Conservation (phyloP, 1,140 invertebrate genomes). For the Dufourea novaeangliae region DNA sequence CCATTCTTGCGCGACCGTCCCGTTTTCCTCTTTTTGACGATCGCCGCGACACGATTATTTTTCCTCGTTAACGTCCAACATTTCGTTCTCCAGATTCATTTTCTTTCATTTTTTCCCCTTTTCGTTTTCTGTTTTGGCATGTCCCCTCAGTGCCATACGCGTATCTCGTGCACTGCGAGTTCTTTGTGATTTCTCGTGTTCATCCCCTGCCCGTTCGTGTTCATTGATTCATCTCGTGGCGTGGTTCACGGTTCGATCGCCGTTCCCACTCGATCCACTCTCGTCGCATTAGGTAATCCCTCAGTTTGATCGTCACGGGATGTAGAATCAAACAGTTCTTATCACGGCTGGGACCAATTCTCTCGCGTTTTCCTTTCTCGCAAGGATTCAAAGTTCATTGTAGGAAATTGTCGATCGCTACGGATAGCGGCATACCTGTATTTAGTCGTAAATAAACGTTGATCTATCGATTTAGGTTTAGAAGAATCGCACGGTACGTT, state of each 20-base stretch:
- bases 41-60: not conserved
- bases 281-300: conserved; percentile 2
- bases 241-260: conserved; percentile 39
- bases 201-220: conserved; percentile 24
- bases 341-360: conserved; percentile 54
- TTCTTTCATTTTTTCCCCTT: not conserved
- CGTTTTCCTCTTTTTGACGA: conserved; percentile 5
- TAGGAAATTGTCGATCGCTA: not conserved
- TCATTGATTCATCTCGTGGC: conserved; percentile 42
- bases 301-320: not conserved
- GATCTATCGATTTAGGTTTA: conserved; percentile 3
- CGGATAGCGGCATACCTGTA: not conserved
- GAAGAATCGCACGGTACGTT: not conserved
- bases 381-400: not conserved
- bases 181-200: conserved; percentile 34
- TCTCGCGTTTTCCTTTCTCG: not conserved
- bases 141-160: conserved; percentile 37
- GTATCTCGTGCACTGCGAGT: conserved; percentile 3
- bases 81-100: not conserved
- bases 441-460: not conserved
- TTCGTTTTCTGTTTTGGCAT: conserved; percentile 6
- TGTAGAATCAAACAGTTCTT: not conserved
- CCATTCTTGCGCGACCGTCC: not conserved
- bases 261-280: conserved; percentile 39
- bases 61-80: not conserved